These are phyloP conservation scores for Enchytraeus crypticus DNA, from an alignment of 2,888 invertebrate species.

Conservation along the genomic window DNA sequence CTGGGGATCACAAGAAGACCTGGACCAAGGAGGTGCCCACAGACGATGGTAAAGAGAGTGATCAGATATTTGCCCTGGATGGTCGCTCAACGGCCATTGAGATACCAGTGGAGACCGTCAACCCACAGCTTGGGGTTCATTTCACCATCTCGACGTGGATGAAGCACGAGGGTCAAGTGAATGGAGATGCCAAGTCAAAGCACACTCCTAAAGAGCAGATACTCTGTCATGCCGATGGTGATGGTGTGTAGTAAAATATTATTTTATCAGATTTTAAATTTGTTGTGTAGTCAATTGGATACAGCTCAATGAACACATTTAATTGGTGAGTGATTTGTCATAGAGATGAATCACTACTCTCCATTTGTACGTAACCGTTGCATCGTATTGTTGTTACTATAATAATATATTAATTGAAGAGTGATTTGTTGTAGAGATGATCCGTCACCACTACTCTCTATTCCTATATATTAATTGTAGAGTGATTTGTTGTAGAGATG, in stretches of 20 bases:
- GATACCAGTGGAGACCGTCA: constrained; percentile 33
- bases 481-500: constrained; percentile 79
- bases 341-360: too few relatives aligned
- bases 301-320: too few relatives aligned
- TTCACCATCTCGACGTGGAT: constrained; percentile 92
- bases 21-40: constrained; percentile 74
- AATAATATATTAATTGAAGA: too few relatives aligned
- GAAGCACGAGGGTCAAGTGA: constrained; percentile 66
- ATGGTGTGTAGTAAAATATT: constrained; percentile 61
- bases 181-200: constrained; percentile 40
- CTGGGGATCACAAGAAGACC: constrained; percentile 52
- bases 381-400: too few relatives aligned
- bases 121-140: constrained; percentile 58
- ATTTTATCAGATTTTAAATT: too few relatives aligned
- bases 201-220: constrained; percentile 78
- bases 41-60: constrained; percentile 73
- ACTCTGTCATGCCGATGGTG: constrained; percentile 91
- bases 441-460: too few relatives aligned
- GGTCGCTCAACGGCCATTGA: constrained; percentile 75
- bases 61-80: constrained; percentile 91
- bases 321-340: too few relatives aligned
- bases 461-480: too few relatives aligned
- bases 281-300: too few relatives aligned
- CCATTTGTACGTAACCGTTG: too few relatives aligned
- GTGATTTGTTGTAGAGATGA: too few relatives aligned